Percentiles rank a stretch among this genome's conserved stretches.
Conservation (phyloP, 1,140 invertebrate species). For the Dysdera silvatica region DNA sequence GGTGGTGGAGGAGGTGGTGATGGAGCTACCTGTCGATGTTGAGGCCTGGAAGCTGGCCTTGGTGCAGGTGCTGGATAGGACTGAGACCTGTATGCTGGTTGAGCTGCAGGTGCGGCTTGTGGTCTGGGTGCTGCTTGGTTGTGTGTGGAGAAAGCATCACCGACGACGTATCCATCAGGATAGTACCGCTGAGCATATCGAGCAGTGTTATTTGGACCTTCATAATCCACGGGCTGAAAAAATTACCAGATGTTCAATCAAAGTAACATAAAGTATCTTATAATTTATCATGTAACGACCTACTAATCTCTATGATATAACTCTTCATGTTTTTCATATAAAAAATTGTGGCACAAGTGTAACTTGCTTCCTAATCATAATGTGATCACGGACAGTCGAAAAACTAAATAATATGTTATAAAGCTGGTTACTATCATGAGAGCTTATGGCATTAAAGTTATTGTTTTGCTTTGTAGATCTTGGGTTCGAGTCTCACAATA, state of each 20-base stretch:
- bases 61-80: slow-evolving; percentile 1
- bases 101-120: neutral
- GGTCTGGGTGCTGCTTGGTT: neutral
- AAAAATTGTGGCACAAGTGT: neutral
- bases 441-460: too few relatives aligned
- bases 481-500: too few relatives aligned
- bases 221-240: slow-evolving; percentile 32
- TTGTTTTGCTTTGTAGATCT: too few relatives aligned
- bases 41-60: slow-evolving; percentile 17
- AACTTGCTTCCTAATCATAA: neutral
- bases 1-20: slow-evolving; percentile 5
- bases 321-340: too few relatives aligned
- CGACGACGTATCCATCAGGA: slow-evolving; percentile 39
- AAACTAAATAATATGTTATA: too few relatives aligned
- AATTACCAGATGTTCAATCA: neutral
- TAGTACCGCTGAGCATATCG: slow-evolving; percentile 69
- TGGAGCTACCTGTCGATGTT: slow-evolving; percentile 18
- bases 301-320: too few relatives aligned
- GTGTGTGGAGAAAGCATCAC: slow-evolving; percentile 21
- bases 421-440: too few relatives aligned
- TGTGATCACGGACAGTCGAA: too few relatives aligned
- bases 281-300: too few relatives aligned
- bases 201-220: slow-evolving; percentile 60
- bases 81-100: neutral
- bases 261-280: neutral